Evolutionary conservation across 2,113 vertebrate genomes (phyloP), one percentile per base, ranked within the genome.

Genomic region (Solea senegalensis): DNA sequence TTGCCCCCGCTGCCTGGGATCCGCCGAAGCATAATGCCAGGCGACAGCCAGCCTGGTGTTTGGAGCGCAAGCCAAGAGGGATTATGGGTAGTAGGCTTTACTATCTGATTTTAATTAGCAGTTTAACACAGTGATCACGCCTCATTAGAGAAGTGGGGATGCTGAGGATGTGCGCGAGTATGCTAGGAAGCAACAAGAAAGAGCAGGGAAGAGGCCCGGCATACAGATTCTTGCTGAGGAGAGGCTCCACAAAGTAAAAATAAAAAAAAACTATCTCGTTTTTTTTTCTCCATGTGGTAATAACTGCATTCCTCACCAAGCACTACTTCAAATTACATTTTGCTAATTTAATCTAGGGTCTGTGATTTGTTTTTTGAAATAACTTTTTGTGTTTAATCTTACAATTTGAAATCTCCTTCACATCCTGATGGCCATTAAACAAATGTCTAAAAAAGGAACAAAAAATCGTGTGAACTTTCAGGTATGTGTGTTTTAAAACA

Each of bases 91-190:
- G 85, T 78, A 86, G 87, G 88, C 81, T 89, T 87, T 92, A 93
- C 92, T 92, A 91, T 93, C 92, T 90, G 90, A 91, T 93, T 94
- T 93, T 93, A 93, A 93, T 93, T 92, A 93, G 82, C 86, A 88
- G 83, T 89, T 86, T 92, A 92, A 92, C 86, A 90, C 91, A 89
- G 88, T 87, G 81, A 93, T 92, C 91, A 91, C 81, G 89, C 85
- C 88, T 92, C 90, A 92, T 93, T 92, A 92, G 89, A 76, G 84
- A 86, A 45, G 80, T 73, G 86, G 79, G 83, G 83, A 83, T 79
- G 85, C 84, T 86, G 81, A 83, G 71, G 75, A 81, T 74, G 80
- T 77, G 72, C 68, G 62, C 28, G 67, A 75, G 78, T 76, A 28
- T 75, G 73, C 79, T 13, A 45, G 60, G 76, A 68, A 81, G 75